Evolutionary conservation across 2,797 vertebrate species (phyloP).

Genomic region (Acrossocheilus wenchowensis): DNA sequence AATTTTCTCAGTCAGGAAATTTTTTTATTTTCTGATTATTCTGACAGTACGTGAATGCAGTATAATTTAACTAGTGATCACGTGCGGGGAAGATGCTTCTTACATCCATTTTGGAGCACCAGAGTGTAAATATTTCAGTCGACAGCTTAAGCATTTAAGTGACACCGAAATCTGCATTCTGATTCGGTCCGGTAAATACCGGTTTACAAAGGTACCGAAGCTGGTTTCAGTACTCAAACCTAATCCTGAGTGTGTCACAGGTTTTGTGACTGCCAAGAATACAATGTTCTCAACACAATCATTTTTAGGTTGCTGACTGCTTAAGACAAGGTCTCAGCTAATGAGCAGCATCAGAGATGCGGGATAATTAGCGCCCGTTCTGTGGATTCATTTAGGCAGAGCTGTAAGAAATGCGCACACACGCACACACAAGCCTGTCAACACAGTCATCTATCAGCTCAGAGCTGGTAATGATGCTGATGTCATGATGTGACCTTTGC

Average conservation of each 20-base stretch:
- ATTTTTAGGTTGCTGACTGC: background rate
- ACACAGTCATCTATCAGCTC: constrained; percentile 28
- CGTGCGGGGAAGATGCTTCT: no score
- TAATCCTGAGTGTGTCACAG: background rate
- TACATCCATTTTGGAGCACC: no score
- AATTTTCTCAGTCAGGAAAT: no score
- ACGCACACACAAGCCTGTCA: constrained; percentile 39
- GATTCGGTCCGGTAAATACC: background rate
- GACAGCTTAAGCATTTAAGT: no score
- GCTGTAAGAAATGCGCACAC: constrained; percentile 33
- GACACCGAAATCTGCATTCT: no score
- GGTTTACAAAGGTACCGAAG: background rate
- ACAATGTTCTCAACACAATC: background rate
- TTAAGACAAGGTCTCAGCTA: constrained; percentile 22
- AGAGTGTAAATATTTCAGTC: no score
- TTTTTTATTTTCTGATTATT: no score
- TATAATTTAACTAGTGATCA: no score
- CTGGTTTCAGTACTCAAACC: no score
- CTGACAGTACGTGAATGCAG: no score
- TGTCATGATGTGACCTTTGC: constrained; percentile 37
- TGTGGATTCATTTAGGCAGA: constrained; percentile 31
- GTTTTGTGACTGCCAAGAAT: background rate
- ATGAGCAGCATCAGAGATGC: constrained; percentile 48
- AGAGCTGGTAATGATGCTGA: constrained; percentile 37
- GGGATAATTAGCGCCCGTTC: constrained; percentile 41